phyloP scores from a whole-genome alignment of 2,113 vertebrate species.

The Melanotaenia duboulayi region DNA sequence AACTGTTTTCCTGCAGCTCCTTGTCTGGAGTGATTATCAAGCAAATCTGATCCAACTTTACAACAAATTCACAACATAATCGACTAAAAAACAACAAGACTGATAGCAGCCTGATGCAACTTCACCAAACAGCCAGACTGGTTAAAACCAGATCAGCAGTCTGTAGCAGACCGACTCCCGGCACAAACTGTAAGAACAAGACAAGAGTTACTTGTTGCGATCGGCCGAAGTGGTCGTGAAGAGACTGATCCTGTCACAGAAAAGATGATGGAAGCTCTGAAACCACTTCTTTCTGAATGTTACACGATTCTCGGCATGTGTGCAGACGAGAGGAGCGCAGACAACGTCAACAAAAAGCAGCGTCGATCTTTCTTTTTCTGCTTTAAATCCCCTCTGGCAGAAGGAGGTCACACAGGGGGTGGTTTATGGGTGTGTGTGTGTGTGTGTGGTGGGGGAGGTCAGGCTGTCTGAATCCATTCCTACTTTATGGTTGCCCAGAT shows the following conservation, averaged over 20 bases:
- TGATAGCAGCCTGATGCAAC: no score
- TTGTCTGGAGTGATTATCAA: no score
- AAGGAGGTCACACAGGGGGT: slow-evolving; percentile 59
- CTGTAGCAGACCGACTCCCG: background rate
- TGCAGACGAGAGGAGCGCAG: background rate
- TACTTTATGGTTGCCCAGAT: slow-evolving; percentile 29
- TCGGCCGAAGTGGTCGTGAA: background rate
- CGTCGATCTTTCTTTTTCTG: slow-evolving; percentile 1
- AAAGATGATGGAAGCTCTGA: background rate
- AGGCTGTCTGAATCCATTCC: slow-evolving; percentile 58
- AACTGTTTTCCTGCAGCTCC: no score
- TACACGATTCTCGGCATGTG: background rate
- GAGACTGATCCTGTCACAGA: slow-evolving; percentile 2
- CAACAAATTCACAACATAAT: no score
- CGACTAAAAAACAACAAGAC: no score
- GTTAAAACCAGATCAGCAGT: background rate
- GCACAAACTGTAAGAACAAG: background rate
- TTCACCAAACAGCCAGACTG: no score
- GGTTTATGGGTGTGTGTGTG: slow-evolving; percentile 15
- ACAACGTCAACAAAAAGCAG: slow-evolving; percentile 23
- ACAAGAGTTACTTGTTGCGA: slow-evolving; percentile 24
- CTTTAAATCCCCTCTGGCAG: slow-evolving; percentile 53
- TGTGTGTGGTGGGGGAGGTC: slow-evolving; percentile 42
- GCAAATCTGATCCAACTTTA: no score
- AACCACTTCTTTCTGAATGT: slow-evolving; percentile 15